Evolutionary conservation across 2,113 vertebrate genomes (phyloP).

Genomic region (Dermatemys mawii): DNA sequence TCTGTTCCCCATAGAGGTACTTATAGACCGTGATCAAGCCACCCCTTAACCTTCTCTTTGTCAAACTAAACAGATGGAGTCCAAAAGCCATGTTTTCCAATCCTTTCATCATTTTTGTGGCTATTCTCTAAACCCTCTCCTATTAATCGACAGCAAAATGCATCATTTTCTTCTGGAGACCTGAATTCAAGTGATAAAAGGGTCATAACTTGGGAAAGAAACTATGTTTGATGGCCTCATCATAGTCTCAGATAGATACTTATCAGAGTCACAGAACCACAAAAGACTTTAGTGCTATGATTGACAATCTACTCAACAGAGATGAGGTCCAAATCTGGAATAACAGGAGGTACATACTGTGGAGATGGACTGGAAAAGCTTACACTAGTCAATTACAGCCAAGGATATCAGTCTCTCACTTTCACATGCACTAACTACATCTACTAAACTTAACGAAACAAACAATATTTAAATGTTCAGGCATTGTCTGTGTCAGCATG

Average conservation of each 20-base stretch:
- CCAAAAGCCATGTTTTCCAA: not conserved
- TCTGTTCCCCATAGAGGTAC: not conserved
- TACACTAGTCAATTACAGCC: not conserved
- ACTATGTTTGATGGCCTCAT: not conserved
- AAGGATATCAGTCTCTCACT: not conserved
- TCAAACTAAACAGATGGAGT: not conserved
- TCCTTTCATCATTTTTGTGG: not conserved
- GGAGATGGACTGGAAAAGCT: not conserved
- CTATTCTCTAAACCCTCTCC: not conserved
- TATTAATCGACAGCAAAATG: not conserved
- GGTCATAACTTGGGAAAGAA: not conserved
- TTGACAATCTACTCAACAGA: not conserved
- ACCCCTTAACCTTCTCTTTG: not conserved
- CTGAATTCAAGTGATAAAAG: not conserved
- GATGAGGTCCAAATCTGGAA: not conserved
- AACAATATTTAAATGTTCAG: accelerated
- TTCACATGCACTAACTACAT: not conserved
- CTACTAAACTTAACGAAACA: not conserved
- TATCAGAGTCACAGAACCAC: not conserved
- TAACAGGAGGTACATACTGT: not conserved
- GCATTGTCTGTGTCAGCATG: not conserved
- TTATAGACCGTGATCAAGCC: not conserved
- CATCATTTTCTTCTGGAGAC: not conserved
- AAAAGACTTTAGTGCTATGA: not conserved
- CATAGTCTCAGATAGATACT: not conserved